Conservation (phyloP, 1,140 invertebrate genomes). For the Platorchestia sp. region DNA sequence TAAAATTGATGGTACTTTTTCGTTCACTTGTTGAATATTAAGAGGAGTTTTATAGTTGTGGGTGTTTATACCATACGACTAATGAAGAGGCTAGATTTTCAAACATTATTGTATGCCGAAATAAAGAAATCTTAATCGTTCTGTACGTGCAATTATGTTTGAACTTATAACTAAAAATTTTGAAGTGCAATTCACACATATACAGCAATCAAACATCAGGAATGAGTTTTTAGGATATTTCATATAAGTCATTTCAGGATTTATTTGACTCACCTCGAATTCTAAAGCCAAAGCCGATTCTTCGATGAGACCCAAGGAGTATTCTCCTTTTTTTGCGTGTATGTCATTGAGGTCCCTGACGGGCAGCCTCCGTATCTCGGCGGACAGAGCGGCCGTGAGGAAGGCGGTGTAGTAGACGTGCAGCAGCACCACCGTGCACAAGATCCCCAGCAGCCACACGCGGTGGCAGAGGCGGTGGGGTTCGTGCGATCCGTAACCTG, state of each 20-base stretch:
- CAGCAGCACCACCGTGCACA: not conserved
- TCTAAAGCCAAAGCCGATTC: not conserved
- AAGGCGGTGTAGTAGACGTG: constrained; percentile 48
- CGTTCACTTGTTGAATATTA: not conserved
- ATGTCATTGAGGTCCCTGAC: constrained; percentile 25
- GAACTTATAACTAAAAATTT: not conserved
- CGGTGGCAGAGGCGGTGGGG: too few relatives aligned
- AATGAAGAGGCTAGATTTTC: not conserved
- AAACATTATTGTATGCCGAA: not conserved
- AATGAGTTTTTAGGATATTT: not conserved
- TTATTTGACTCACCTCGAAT: not conserved
- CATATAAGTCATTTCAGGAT: not conserved
- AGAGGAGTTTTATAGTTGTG: not conserved
- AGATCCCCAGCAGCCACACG: not conserved
- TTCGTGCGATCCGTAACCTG: not conserved
- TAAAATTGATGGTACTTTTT: too few relatives aligned
- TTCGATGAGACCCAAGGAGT: not conserved
- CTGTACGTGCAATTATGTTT: not conserved
- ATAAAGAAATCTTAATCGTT: not conserved
- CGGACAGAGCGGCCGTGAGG: not conserved
- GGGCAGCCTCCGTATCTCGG: not conserved
- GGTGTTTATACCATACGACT: not conserved
- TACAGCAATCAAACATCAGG: not conserved
- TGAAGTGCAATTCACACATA: not conserved
- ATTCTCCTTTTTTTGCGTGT: not conserved